Conservation (phyloP, 1,140 invertebrate genomes). For the Lepidostoma basale region DNA sequence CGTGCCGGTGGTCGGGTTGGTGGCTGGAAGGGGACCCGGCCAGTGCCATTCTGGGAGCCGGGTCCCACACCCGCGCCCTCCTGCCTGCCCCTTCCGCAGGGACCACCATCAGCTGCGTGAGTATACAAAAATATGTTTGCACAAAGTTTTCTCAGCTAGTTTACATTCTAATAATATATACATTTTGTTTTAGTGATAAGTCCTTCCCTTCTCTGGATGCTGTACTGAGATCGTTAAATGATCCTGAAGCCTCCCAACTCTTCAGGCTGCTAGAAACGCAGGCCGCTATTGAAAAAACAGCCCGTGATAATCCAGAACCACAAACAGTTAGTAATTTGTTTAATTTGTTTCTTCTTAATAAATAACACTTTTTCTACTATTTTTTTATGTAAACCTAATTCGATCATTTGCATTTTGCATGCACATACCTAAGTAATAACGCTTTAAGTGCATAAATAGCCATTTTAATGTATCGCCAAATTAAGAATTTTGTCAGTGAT, state of each 20-base stretch:
- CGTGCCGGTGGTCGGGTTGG: constrained; percentile 65
- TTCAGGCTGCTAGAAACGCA: constrained; percentile 63
- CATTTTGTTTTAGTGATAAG: constrained; percentile 70
- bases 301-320: constrained; percentile 52
- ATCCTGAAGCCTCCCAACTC: constrained; percentile 53
- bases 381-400: no score
- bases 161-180: no score
- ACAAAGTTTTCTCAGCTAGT: constrained; percentile 6
- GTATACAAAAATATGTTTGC: constrained; percentile 27
- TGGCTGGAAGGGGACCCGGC: constrained; percentile 51
- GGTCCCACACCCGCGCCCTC: constrained; percentile 49
- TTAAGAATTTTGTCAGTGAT: no score
- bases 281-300: constrained; percentile 57
- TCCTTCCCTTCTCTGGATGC: constrained; percentile 81
- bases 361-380: no score
- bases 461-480: no score
- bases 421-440: no score
- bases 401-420: no score
- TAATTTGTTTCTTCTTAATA: no score
- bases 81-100: constrained; percentile 51
- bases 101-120: constrained; percentile 52
- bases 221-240: constrained; percentile 65
- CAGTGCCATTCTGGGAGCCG: constrained; percentile 53
- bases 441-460: no score
- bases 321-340: constrained; percentile 41